These are phyloP conservation scores for Sebastiscus tertius DNA, from an alignment of 2,797 vertebrate genomes.

Conservation along the genomic window DNA sequence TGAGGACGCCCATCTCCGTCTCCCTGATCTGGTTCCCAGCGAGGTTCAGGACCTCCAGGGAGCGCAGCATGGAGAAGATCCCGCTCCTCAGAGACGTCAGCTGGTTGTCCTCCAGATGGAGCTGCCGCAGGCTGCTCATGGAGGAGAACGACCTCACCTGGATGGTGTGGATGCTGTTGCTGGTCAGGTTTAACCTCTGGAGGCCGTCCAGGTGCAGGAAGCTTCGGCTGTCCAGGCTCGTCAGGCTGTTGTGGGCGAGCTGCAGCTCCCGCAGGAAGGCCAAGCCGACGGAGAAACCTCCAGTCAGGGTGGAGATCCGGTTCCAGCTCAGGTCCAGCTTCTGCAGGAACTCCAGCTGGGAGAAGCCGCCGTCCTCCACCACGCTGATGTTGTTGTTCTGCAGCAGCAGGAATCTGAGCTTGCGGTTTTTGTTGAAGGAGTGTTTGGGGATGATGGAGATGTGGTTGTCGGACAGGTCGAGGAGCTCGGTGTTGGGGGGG, in stretches of 20 bases:
- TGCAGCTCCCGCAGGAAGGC: constrained; percentile 79
- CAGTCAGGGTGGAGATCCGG: constrained; percentile 68
- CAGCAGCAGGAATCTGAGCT: constrained; percentile 80
- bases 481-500: constrained; percentile 77
- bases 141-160: constrained; percentile 77
- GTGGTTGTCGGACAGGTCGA: constrained; percentile 83
- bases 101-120: constrained; percentile 81
- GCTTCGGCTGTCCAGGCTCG: constrained; percentile 60
- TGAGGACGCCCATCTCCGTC: constrained; percentile 72
- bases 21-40: constrained; percentile 76
- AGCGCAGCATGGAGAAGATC: constrained; percentile 85
- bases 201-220: constrained; percentile 83
- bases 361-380: constrained; percentile 76
- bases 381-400: constrained; percentile 80
- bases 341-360: constrained; percentile 79
- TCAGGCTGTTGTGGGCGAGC: constrained; percentile 81
- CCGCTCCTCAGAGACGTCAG: constrained; percentile 72
- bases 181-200: constrained; percentile 81
- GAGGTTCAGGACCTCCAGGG: constrained; percentile 84
- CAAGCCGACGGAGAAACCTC: constrained; percentile 82
- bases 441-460: constrained; percentile 68
- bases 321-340: constrained; percentile 87
- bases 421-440: constrained; percentile 71
- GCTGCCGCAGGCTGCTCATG: constrained; percentile 80
- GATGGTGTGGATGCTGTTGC: constrained; percentile 79